Conservation (phyloP, 2,888 invertebrate genomes). For the Chymomyza amoena region DNA sequence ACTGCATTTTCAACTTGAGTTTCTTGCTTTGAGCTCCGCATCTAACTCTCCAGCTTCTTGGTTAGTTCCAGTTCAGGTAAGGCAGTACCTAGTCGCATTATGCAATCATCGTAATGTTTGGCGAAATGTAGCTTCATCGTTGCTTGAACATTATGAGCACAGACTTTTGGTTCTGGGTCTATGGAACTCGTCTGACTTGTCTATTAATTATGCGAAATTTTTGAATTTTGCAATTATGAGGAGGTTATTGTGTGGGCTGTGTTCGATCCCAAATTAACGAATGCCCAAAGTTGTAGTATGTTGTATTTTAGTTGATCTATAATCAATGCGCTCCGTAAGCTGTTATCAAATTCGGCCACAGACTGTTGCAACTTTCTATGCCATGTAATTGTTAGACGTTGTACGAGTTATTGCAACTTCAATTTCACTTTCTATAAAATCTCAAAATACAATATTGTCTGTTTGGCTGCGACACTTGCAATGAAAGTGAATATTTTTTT, state of each 20-base stretch:
- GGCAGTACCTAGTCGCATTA: conserved; percentile 30
- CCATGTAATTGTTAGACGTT: conserved; percentile 46
- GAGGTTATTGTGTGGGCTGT: conserved; percentile 25
- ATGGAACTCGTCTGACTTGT: conserved; percentile 19
- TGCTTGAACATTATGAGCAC: conserved; percentile 11
- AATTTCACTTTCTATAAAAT: conserved; percentile 62
- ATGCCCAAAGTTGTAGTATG: neutral
- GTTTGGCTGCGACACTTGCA: conserved; percentile 61
- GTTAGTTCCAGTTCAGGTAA: neutral
- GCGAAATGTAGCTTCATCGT: conserved; percentile 11
- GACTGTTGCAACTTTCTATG: conserved; percentile 48
- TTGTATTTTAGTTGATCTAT: neutral
- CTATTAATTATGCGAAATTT: conserved; percentile 48
- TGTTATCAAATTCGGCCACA: neutral
- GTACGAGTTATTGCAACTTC: conserved; percentile 52
- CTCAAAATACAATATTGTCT: neutral
- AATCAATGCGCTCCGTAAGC: neutral
- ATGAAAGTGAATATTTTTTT: conserved; percentile 56
- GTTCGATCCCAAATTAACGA: neutral
- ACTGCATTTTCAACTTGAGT: conserved; percentile 14
- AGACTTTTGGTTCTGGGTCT: neutral
- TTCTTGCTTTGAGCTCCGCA: conserved; percentile 27
- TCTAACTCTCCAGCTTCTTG: neutral
- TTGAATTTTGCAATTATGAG: conserved; percentile 50
- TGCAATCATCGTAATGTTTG: conserved; percentile 42